Evolutionary conservation across 2,113 vertebrate species (phyloP).

Genomic region (Recurvirostra avosetta): DNA sequence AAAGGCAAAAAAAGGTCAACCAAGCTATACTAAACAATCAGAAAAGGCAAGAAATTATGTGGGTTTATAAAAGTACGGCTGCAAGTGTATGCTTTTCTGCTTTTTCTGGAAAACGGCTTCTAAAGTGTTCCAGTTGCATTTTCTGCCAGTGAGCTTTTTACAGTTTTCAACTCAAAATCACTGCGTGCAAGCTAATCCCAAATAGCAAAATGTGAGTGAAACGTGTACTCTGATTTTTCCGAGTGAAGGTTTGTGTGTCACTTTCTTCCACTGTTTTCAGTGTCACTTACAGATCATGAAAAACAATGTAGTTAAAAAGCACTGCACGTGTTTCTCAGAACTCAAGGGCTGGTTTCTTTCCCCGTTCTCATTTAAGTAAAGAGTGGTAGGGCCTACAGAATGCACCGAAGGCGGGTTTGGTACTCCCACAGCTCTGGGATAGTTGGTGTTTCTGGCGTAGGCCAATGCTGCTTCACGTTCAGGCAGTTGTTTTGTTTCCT

Average conservation of each 20-base stretch:
- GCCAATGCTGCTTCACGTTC: not conserved
- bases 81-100: not conserved
- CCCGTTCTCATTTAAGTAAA: not conserved
- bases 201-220: not conserved
- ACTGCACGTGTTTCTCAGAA: not conserved
- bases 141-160: not conserved
- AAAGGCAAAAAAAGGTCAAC: not conserved
- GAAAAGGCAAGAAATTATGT: not conserved
- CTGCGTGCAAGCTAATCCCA: not conserved
- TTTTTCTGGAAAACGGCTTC: not conserved
- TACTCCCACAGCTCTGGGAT: not conserved
- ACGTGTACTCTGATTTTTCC: accelerated
- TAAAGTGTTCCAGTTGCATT: not conserved
- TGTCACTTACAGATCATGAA: not conserved
- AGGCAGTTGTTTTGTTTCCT: conserved; percentile 6
- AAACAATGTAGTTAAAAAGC: not conserved
- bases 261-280: not conserved
- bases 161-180: not conserved
- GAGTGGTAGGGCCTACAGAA: not conserved
- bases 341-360: not conserved
- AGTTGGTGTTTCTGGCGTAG: not conserved
- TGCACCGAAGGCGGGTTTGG: not conserved
- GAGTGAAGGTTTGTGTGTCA: not conserved
- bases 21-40: not conserved
- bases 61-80: not conserved